Percentiles rank a stretch among this genome's conserved stretches.
Evolutionary conservation across 2,113 vertebrate genomes (phyloP).

Genomic region (Actinemys pallida): DNA sequence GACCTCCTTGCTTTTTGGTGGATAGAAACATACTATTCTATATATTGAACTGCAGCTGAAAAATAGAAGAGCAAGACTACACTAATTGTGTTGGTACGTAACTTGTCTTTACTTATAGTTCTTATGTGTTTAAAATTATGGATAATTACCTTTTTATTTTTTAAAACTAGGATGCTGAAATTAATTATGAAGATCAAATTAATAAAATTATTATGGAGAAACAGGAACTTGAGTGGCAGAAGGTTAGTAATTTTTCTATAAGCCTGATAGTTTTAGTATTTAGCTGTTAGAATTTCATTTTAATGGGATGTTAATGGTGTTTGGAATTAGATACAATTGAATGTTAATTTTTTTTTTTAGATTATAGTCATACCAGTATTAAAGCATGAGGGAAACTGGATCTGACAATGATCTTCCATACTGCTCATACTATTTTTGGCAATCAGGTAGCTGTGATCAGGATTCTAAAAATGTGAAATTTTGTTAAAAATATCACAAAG

Average conservation of each 20-base stretch:
- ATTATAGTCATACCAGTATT: not conserved
- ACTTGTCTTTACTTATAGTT: not conserved
- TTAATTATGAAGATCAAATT: conserved; percentile 89
- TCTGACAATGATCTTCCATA: not conserved
- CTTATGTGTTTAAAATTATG: not conserved
- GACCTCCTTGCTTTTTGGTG: not conserved
- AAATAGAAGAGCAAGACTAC: not conserved
- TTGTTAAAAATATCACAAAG: not conserved
- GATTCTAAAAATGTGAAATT: not conserved
- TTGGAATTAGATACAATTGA: not conserved
- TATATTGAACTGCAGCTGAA: not conserved
- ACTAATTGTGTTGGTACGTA: not conserved
- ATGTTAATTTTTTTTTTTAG: not conserved
- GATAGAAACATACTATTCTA: not conserved
- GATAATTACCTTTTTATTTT: conserved; percentile 18
- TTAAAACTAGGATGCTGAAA: conserved; percentile 86
- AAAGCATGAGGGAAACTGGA: not conserved
- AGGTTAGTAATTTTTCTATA: conserved; percentile 79
- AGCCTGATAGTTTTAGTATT: not conserved
- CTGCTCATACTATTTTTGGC: not conserved
- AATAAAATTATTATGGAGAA: conserved; percentile 90
- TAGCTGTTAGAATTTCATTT: not conserved
- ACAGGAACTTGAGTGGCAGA: conserved; percentile 94
- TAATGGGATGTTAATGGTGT: not conserved
- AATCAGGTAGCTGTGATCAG: not conserved